Conservation (phyloP, 2,797 vertebrate genomes). For the Falco cherrug region DNA sequence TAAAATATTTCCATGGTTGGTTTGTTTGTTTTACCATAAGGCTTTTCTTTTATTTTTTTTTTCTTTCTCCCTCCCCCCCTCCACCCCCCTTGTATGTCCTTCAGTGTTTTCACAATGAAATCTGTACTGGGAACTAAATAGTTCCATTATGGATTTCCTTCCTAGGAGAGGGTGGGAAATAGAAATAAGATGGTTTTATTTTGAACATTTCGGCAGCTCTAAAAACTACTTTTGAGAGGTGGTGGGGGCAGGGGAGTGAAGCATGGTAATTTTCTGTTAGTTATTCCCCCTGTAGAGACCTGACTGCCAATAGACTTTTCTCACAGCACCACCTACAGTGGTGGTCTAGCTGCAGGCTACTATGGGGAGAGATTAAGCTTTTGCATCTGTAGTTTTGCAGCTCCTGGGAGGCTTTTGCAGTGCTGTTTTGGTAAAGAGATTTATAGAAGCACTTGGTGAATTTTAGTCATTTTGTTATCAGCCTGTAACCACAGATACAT, state of each 20-base stretch:
- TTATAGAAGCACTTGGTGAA: conserved; percentile 34
- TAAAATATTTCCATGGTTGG: neutral
- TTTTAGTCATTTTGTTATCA: conserved; percentile 45
- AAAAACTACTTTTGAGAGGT: neutral
- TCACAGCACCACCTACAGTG: conserved; percentile 36
- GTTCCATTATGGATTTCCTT: neutral
- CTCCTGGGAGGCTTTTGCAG: conserved; percentile 9
- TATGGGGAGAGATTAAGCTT: conserved; percentile 40
- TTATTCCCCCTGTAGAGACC: neutral
- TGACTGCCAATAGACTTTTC: neutral
- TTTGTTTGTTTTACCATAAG: neutral
- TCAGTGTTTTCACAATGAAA: neutral
- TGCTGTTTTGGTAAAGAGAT: conserved; percentile 28
- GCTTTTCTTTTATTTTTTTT: neutral
- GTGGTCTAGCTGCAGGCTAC: conserved; percentile 44
- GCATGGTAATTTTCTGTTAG: conserved; percentile 24
- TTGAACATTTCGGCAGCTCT: neutral
- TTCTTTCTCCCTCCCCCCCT: too few relatives aligned
- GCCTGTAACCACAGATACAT: conserved; percentile 5
- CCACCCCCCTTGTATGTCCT: neutral
- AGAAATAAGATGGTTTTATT: neutral
- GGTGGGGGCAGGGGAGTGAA: neutral
- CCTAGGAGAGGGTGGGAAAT: neutral
- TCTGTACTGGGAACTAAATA: neutral
- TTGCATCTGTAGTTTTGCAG: conserved; percentile 9